Percentiles rank a stretch among this genome's conserved stretches.
phyloP scores from a whole-genome alignment of 2,797 vertebrate genomes.

The Coregonus sp. region DNA sequence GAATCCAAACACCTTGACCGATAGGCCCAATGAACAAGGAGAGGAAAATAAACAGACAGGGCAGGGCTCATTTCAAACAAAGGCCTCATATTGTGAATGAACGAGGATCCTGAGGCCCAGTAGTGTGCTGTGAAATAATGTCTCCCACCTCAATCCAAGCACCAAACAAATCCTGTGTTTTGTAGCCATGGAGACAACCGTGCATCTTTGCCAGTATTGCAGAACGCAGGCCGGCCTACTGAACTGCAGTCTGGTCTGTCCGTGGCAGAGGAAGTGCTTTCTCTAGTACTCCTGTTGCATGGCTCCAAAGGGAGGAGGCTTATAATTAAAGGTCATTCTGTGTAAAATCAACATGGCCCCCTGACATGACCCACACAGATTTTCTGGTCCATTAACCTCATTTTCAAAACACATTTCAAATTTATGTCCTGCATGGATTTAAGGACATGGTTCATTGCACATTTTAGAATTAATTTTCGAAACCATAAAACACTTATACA shows the following conservation, averaged over 20 bases:
- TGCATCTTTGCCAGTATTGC: constrained; percentile 30
- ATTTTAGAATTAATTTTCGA: constrained; percentile 46
- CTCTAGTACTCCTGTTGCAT: constrained; percentile 53
- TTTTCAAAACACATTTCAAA: constrained; percentile 46
- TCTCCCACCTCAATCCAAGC: constrained; percentile 43
- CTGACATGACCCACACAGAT: constrained; percentile 43
- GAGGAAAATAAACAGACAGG: constrained; percentile 17
- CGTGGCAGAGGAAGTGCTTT: constrained; percentile 59
- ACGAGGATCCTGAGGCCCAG: constrained; percentile 22
- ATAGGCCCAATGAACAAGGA: constrained; percentile 32
- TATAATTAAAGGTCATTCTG: constrained; percentile 55
- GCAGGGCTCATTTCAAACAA: constrained; percentile 43
- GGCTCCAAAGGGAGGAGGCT: constrained; percentile 28
- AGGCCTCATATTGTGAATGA: constrained; percentile 33
- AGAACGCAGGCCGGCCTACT: constrained; percentile 16
- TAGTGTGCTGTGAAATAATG: constrained; percentile 4
- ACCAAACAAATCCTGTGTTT: constrained; percentile 76
- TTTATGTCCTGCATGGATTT: constrained; percentile 50
- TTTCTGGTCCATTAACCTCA: constrained; percentile 55
- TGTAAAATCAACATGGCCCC: constrained; percentile 48
- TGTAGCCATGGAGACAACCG: constrained; percentile 66
- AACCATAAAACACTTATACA: constrained; percentile 28
- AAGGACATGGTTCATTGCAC: constrained; percentile 32
- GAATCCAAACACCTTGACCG: constrained; percentile 48
- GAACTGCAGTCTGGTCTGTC: background rate